Evolutionary conservation across 2,888 invertebrate species (phyloP).

Genomic region (Diaperis boleti): DNA sequence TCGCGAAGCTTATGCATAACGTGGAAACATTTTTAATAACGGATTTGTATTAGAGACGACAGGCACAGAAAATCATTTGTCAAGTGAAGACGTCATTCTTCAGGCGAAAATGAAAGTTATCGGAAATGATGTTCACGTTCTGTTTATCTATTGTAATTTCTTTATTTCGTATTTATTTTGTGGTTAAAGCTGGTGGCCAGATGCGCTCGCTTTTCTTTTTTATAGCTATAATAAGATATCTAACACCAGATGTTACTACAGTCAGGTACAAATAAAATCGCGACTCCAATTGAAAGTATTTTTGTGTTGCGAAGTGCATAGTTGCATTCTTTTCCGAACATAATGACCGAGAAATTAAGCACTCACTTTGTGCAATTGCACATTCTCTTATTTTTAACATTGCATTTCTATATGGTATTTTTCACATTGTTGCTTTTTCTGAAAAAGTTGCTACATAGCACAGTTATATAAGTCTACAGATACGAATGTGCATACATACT

Average conservation of each 20-base stretch:
- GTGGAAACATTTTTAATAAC: constrained; percentile 3
- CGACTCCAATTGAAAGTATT: constrained; percentile 9
- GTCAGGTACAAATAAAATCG: constrained; percentile 33
- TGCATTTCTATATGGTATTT: not conserved
- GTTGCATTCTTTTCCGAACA: too few species aligned
- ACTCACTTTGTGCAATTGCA: not conserved
- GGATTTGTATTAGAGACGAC: constrained; percentile 2
- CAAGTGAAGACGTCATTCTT: constrained; percentile 3
- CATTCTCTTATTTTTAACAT: not conserved
- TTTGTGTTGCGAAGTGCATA: too few species aligned
- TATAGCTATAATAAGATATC: constrained; percentile 13
- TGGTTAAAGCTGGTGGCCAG: constrained; percentile 23
- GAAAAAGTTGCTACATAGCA: too few species aligned
- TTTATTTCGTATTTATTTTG: constrained; percentile 25
- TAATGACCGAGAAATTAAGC: too few species aligned
- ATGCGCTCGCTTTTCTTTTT: constrained; percentile 23
- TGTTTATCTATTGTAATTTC: constrained; percentile 24
- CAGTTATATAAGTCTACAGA: too few species aligned
- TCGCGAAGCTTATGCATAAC: not conserved
- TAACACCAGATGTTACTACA: constrained; percentile 24
- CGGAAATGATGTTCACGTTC: constrained; percentile 14
- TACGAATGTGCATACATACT: too few species aligned
- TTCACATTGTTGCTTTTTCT: not conserved
- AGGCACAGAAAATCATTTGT: not conserved
- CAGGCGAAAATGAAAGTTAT: constrained; percentile 25